Evolutionary conservation across 2,888 invertebrate genomes (phyloP).

Genomic region (Lottia scabra): DNA sequence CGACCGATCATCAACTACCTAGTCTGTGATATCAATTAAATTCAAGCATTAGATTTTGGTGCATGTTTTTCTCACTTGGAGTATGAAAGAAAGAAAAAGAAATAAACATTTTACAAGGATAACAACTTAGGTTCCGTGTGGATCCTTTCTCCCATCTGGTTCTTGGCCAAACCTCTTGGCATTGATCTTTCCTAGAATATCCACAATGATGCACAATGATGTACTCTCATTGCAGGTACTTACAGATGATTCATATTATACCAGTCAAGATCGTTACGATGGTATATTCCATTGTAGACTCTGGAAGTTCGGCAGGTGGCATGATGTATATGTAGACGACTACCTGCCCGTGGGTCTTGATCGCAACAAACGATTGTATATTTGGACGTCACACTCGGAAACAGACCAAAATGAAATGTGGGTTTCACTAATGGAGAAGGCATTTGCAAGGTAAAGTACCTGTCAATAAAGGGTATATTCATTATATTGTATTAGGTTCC

Average conservation of each 20-base stretch:
- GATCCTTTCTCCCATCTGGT: too few species aligned
- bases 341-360: conserved; percentile 24
- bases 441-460: conserved; percentile 37
- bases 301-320: conserved; percentile 39
- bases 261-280: not conserved
- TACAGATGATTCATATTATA: conserved; percentile 23
- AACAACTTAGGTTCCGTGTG: too few species aligned
- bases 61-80: too few species aligned
- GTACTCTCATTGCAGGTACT: not conserved
- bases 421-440: conserved; percentile 42
- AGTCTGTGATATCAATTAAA: too few species aligned
- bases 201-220: too few species aligned
- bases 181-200: too few species aligned
- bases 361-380: not conserved
- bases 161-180: too few species aligned
- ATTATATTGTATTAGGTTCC: not conserved
- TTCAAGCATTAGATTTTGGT: too few species aligned
- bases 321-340: conserved; percentile 39
- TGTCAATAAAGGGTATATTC: not conserved
- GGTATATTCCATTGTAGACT: conserved; percentile 41
- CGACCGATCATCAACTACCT: too few species aligned
- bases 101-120: too few species aligned
- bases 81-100: too few species aligned
- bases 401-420: conserved; percentile 33
- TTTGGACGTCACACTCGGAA: conserved; percentile 31